A percentile compares a stretch with the other conserved stretches of the same genome.
phyloP scores from a whole-genome alignment of 2,888 invertebrate genomes.

The Megalurothrips usitatus region DNA sequence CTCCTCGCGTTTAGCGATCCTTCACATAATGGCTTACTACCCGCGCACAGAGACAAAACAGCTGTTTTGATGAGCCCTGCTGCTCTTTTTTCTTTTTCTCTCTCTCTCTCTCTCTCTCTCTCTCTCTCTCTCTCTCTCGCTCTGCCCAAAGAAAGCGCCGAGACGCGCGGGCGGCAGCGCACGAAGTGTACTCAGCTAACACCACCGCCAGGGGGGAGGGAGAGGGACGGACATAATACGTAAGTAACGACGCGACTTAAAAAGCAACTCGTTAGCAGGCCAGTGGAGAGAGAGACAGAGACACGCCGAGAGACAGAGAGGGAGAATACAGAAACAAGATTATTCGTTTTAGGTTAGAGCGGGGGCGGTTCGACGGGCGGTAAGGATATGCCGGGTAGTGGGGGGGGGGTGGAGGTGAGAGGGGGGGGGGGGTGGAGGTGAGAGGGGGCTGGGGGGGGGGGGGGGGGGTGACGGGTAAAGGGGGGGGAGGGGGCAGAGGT shows the following conservation, averaged over 20 bases:
- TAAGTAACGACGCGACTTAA: not conserved
- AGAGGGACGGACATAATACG: not conserved
- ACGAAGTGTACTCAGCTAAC: not conserved
- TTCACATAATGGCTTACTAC: too few relatives aligned
- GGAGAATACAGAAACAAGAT: too few relatives aligned
- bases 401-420: not conserved
- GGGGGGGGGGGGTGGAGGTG: not conserved
- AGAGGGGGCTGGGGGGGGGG: not conserved
- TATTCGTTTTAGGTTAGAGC: not conserved
- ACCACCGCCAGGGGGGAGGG: not conserved
- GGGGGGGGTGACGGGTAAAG: not conserved
- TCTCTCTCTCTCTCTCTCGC: too few relatives aligned
- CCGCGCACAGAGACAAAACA: too few relatives aligned
- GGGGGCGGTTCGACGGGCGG: not conserved
- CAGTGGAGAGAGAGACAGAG: not conserved
- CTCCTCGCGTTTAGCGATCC: too few relatives aligned
- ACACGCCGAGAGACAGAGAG: too few relatives aligned
- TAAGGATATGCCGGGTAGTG: not conserved
- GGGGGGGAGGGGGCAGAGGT: not conserved
- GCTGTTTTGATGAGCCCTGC: too few relatives aligned
- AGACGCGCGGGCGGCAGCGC: too few relatives aligned
- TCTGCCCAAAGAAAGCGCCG: too few relatives aligned
- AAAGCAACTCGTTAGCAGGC: slow-evolving; percentile 7
- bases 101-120: too few relatives aligned
- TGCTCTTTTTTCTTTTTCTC: too few relatives aligned